Base-by-base conservation (phyloP, 2,888 invertebrate species). In the Nemoura dubitans region DNA sequence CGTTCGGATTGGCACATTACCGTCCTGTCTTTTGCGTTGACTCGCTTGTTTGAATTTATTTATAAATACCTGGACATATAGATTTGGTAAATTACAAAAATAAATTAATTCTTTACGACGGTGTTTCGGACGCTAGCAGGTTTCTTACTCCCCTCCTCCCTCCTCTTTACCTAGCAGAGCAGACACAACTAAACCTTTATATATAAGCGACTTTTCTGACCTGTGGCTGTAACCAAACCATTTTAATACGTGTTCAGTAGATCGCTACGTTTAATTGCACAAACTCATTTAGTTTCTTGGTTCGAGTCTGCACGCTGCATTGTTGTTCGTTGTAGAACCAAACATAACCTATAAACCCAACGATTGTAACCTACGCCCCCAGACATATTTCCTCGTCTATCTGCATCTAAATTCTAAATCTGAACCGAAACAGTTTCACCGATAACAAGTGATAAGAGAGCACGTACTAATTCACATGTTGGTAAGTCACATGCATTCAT, bases 91-190 rank as follows among this genome's bases (percentile, higher is more conserved):
- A 59, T 16, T 59, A 59, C 59, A 14, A 59, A 59, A 3, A 6
- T 27, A 78, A 78, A 78, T 78, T 36, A 36, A n/a, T 78, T 78
- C 26, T 78, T 78, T 78, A 78, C 78, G 78, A 78, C n/a, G 26
- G 27, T 27, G 26, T 27, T 27, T 27, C 26, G 21, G 7, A 26
- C 6, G 25, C 25, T 14, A 78, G 78, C 78, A 21, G 78, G 78
- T 78, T 78, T 78, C 78, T 78, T 27, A 10, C 2, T 21, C 21
- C 5, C 21, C 5, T n/a, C 25, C 1, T 78, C 5, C 25, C 27
- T 36, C 10, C 36, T 36, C n/a, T 78, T 14, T 21, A 78, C 28
- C 78, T 7, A 76, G 2, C 26, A 78, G 78, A 76, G 2, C 26
- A 78, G 78, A 78, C 26, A 78, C 10, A 78, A 28, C 78, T 26